Evolutionary conservation across 2,888 invertebrate species (phyloP), one percentile per base, ranked within the genome.

Genomic region (Theretra japonica): DNA sequence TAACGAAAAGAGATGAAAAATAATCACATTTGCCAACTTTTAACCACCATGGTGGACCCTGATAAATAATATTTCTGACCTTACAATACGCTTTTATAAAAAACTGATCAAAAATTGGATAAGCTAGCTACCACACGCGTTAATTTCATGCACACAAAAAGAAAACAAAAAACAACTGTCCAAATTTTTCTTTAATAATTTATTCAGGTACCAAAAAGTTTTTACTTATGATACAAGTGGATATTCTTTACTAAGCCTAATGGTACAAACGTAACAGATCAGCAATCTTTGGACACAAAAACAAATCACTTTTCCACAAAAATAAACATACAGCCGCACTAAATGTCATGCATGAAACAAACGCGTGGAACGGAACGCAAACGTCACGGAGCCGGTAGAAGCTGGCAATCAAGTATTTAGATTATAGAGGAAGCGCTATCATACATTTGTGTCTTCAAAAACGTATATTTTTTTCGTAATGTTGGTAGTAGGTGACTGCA

Each of bases 381-480:
- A 60, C 21, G 48, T 65, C 65, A 65, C 48, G 23, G 77, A n/a
- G 71, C 76, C 74, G 75, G 72, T 76, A 50, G 71, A 74, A 81
- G 76, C 83, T 81, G 83, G 80, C 81, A 80, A 75, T n/a, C n/a
- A n/a, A n/a, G n/a, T n/a, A n/a, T n/a, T n/a, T n/a, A n/a, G n/a
- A n/a, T n/a, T n/a, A n/a, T n/a, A n/a, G n/a, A n/a, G n/a, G n/a
- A n/a, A n/a, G n/a, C n/a, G n/a, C n/a, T n/a, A n/a, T n/a, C n/a
- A n/a, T n/a, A n/a, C n/a, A n/a, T n/a, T n/a, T n/a, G n/a, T n/a
- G n/a, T n/a, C n/a, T n/a, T n/a, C n/a, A n/a, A n/a, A n/a, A n/a
- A n/a, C n/a, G n/a, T n/a, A n/a, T n/a, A n/a, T n/a, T n/a, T n/a
- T n/a, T n/a, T n/a, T n/a, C n/a, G n/a, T n/a, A n/a, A n/a, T n/a